Evolutionary conservation across 2,797 vertebrate species (phyloP).

Genomic region (Ptychadena robeensis): DNA sequence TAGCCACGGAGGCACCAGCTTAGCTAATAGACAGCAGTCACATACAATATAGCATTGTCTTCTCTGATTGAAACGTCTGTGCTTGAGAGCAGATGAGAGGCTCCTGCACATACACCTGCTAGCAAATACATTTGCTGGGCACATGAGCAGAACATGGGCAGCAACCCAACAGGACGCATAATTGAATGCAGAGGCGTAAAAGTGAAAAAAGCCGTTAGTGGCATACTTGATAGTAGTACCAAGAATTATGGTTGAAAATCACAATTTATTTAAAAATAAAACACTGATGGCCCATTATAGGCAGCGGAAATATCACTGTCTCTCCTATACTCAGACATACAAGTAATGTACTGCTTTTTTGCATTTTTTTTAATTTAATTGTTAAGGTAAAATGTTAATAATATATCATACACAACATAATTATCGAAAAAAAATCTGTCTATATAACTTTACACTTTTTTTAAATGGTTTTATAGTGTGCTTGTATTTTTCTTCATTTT

Average conservation of each 20-base stretch:
- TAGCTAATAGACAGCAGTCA: slow-evolving; percentile 60
- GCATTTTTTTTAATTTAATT: not conserved
- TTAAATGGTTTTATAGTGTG: no score
- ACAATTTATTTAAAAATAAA: slow-evolving; percentile 53
- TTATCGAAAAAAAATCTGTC: no score
- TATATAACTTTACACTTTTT: no score
- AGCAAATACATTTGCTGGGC: slow-evolving; percentile 60
- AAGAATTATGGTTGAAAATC: slow-evolving; percentile 47
- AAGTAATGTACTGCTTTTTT: not conserved
- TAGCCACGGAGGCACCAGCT: slow-evolving; percentile 54
- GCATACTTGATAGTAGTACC: slow-evolving; percentile 46
- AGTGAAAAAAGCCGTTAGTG: slow-evolving; percentile 55
- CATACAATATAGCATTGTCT: slow-evolving; percentile 61
- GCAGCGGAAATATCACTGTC: not conserved
- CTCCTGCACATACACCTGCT: slow-evolving; percentile 54
- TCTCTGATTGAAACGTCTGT: slow-evolving; percentile 57
- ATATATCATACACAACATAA: no score
- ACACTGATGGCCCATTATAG: slow-evolving; percentile 26
- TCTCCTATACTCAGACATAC: not conserved
- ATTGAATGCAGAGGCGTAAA: slow-evolving; percentile 62
- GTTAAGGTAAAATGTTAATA: not conserved
- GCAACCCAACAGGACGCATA: slow-evolving; percentile 62
- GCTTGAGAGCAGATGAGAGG: slow-evolving; percentile 55
- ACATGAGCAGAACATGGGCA: slow-evolving; percentile 59
- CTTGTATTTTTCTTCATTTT: no score